Evolutionary conservation across 2,113 vertebrate species (phyloP).

Genomic region (Coptodon bakossiorum): DNA sequence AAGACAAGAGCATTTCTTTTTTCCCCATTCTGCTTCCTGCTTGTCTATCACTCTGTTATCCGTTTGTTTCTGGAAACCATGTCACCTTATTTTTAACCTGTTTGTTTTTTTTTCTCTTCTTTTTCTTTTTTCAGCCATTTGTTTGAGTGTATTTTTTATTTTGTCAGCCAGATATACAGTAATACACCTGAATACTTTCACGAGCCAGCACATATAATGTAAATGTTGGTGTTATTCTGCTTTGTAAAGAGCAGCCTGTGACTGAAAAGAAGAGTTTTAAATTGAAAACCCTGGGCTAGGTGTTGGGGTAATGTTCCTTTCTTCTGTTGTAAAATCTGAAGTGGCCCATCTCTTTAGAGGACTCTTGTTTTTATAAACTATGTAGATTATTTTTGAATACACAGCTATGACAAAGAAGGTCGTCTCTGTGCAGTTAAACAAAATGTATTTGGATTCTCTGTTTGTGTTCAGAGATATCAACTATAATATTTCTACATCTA

Average conservation of each 20-base stretch:
- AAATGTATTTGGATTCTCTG: background rate
- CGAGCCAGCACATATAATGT: background rate
- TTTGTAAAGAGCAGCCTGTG: background rate
- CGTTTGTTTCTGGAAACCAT: background rate
- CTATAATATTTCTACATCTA: background rate
- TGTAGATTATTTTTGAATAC: background rate
- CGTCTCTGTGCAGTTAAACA: background rate
- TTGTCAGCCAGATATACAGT: background rate
- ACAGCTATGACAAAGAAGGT: background rate
- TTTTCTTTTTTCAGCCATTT: background rate
- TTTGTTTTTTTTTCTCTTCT: background rate
- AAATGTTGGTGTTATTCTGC: background rate
- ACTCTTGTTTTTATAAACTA: background rate
- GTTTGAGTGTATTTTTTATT: background rate
- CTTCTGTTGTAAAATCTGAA: background rate
- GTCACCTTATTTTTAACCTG: background rate
- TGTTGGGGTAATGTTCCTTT: background rate
- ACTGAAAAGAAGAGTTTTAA: background rate
- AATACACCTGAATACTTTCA: background rate
- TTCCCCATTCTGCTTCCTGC: background rate
- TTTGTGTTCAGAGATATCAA: background rate
- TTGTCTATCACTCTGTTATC: background rate
- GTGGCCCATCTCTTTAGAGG: background rate
- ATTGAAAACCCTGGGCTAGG: background rate
- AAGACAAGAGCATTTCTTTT: background rate